phyloP scores from a whole-genome alignment of 2,797 vertebrate species.

The Characodon lateralis region DNA sequence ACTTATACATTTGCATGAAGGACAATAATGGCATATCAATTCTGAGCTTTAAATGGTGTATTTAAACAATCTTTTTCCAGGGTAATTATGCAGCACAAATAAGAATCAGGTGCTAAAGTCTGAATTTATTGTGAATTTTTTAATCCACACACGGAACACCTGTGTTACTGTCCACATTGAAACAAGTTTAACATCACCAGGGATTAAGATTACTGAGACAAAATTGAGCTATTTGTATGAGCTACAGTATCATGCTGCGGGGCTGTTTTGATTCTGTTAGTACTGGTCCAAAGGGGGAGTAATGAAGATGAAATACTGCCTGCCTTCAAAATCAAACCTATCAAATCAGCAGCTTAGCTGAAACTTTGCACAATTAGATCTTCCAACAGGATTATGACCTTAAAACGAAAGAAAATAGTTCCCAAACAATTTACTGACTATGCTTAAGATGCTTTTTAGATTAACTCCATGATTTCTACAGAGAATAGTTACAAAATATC shows the following conservation, averaged over 20 bases:
- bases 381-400: background rate
- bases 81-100: background rate
- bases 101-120: background rate
- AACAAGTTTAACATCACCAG: background rate
- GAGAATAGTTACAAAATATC: background rate
- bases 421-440: background rate
- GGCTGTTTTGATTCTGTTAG: background rate
- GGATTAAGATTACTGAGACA: background rate
- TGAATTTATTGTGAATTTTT: background rate
- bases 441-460: background rate
- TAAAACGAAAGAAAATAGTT: background rate
- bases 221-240: background rate
- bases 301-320: too few relatives aligned
- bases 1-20: conserved; percentile 2
- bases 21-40: background rate
- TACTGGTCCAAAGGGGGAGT: background rate
- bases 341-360: background rate
- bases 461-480: background rate
- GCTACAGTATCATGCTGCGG: background rate
- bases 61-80: background rate
- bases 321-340: background rate
- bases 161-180: background rate
- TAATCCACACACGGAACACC: background rate
- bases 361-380: too few relatives aligned
- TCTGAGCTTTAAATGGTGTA: background rate